phyloP scores from a whole-genome alignment of 2,797 vertebrate species.

The Leptodactylus fallax region DNA sequence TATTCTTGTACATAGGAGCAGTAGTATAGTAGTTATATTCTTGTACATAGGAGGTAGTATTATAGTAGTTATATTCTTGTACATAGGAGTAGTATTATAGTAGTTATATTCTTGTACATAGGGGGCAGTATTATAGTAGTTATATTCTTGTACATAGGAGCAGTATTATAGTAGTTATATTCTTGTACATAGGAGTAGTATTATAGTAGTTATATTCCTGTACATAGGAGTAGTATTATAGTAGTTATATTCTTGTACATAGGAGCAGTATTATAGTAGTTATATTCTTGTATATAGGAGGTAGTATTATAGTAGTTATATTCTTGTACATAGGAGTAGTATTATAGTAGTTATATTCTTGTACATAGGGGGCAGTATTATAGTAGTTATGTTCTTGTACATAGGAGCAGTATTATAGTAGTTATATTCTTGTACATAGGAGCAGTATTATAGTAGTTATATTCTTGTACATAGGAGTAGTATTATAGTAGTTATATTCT shows the following conservation, averaged over 20 bases:
- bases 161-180: slow-evolving; percentile 16
- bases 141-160: slow-evolving; percentile 19
- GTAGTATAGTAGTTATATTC: slow-evolving; percentile 22
- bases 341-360: slow-evolving; percentile 24
- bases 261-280: not conserved
- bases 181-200: not conserved
- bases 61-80: slow-evolving; percentile 27
- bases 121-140: slow-evolving; percentile 12
- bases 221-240: slow-evolving; percentile 7
- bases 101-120: slow-evolving; percentile 9
- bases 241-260: not conserved
- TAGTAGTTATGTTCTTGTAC: slow-evolving; percentile 9
- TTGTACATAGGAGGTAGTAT: not conserved
- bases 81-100: slow-evolving; percentile 2
- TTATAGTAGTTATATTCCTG: slow-evolving; percentile 1
- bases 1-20: slow-evolving; percentile 8
- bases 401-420: slow-evolving; percentile 17
- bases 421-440: slow-evolving; percentile 10
- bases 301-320: slow-evolving; percentile 16
- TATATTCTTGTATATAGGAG: slow-evolving; percentile 22
- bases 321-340: not conserved
- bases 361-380: slow-evolving; percentile 11
- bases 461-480: slow-evolving; percentile 15
- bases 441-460: slow-evolving; percentile 17
- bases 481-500: slow-evolving; percentile 4